Evolutionary conservation across 2,113 vertebrate genomes (phyloP).

Genomic region (Martes martes): DNA sequence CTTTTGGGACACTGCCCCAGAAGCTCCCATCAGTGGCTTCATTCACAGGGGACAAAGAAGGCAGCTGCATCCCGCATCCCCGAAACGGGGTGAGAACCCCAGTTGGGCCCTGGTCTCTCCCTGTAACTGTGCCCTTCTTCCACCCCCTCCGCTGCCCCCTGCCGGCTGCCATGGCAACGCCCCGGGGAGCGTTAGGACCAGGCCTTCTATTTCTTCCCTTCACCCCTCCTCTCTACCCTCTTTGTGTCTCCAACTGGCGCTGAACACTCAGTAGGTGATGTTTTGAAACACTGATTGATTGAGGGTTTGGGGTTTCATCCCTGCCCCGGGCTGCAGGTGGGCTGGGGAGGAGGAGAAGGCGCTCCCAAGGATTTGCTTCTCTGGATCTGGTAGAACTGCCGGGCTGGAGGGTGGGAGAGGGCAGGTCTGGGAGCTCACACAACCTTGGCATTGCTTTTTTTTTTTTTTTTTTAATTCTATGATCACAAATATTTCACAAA

Average conservation of each 20-base stretch:
- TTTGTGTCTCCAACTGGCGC: constrained; percentile 24
- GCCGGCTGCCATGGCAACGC: constrained; percentile 52
- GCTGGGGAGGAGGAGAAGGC: not conserved
- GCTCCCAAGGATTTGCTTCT: not conserved
- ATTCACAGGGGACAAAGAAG: constrained; percentile 64
- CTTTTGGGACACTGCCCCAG: constrained; percentile 71
- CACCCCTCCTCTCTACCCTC: not conserved
- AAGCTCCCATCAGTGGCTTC: constrained; percentile 40
- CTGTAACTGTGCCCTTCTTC: constrained; percentile 14
- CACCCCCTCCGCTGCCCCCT: not conserved
- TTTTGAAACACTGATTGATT: constrained; percentile 50
- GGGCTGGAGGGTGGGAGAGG: constrained; percentile 35
- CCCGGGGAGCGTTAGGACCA: constrained; percentile 31
- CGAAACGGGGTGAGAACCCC: not conserved
- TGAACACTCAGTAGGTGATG: constrained; percentile 22
- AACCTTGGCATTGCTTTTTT: not conserved
- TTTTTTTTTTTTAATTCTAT: not conserved
- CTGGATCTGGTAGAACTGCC: not conserved
- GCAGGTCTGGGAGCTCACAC: constrained; percentile 12
- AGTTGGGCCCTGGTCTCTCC: constrained; percentile 34
- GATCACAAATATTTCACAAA: constrained; percentile 47
- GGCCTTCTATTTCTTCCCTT: constrained; percentile 9
- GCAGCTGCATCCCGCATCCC: constrained; percentile 57
- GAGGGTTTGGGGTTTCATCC: constrained; percentile 11
- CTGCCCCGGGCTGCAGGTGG: constrained; percentile 46